Percentiles rank a stretch among this genome's conserved stretches.
Conservation (phyloP, 2,113 vertebrate species). For the Sinocyclocheilus grahami region DNA sequence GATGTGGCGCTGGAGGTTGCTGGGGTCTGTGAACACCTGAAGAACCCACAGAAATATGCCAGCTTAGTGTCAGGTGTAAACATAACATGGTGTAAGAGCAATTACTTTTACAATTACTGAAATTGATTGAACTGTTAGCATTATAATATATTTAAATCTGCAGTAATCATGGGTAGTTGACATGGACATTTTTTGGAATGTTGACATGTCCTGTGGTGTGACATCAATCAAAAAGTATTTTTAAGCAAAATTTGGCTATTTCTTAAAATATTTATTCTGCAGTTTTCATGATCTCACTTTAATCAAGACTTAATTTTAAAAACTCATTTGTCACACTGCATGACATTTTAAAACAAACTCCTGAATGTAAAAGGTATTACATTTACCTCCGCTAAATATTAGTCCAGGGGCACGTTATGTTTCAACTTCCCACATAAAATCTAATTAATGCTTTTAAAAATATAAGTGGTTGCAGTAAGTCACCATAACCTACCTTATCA, state of each 20-base stretch:
- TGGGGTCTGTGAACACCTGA: conserved; percentile 98
- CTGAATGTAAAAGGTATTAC: too few species aligned
- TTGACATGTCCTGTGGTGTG: neutral
- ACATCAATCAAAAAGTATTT: neutral
- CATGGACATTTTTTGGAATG: neutral
- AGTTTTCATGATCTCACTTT: neutral
- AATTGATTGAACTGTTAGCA: too few species aligned
- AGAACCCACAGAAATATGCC: conserved; percentile 43
- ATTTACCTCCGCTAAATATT: neutral
- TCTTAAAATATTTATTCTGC: neutral
- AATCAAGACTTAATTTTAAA: neutral
- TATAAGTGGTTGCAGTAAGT: neutral
- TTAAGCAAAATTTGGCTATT: neutral
- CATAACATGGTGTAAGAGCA: neutral
- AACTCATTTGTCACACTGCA: neutral
- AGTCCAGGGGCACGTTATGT: neutral
- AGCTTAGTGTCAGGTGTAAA: neutral
- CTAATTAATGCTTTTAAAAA: neutral
- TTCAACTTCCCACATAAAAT: neutral
- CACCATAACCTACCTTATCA: conserved; percentile 85
- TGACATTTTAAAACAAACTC: neutral
- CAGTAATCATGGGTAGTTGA: too few species aligned
- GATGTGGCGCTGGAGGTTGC: conserved; percentile 98
- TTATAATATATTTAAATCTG: too few species aligned
- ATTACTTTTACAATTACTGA: neutral